A percentile compares a stretch with the other conserved stretches of the same genome.
Evolutionary conservation across 2,888 invertebrate species (phyloP).

Genomic region (Parnassius apollo): DNA sequence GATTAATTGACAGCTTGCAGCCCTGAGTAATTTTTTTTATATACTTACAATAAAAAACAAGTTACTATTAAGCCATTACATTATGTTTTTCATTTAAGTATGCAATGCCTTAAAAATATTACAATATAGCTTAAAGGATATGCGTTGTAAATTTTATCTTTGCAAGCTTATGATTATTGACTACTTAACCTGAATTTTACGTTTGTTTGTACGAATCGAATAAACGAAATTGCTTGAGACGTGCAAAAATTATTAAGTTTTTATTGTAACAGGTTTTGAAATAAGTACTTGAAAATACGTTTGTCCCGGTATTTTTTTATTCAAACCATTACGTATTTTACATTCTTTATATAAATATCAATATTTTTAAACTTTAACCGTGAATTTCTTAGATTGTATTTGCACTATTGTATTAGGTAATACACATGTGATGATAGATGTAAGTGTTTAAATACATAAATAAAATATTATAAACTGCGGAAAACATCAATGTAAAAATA

Average conservation of each 20-base stretch:
- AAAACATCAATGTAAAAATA: too few relatives aligned
- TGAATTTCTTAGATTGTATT: too few relatives aligned
- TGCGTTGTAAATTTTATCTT: slow-evolving; percentile 25
- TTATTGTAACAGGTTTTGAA: slow-evolving; percentile 17
- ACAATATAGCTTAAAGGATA: slow-evolving; percentile 26
- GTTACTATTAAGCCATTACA: slow-evolving; percentile 25
- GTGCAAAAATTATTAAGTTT: slow-evolving; percentile 25
- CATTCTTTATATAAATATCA: too few relatives aligned
- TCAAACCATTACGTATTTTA: slow-evolving; percentile 6
- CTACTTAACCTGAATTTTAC: slow-evolving; percentile 24
- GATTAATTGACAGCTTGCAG: slow-evolving; percentile 7
- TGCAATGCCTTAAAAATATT: slow-evolving; percentile 28
- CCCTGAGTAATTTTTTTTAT: slow-evolving; percentile 13
- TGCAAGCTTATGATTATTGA: slow-evolving; percentile 27
- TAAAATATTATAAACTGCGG: too few relatives aligned
- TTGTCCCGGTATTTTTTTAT: slow-evolving; percentile 19
- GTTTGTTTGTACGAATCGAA: slow-evolving; percentile 24
- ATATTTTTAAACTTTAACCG: too few relatives aligned
- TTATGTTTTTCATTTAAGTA: slow-evolving; percentile 19
- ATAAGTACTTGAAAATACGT: slow-evolving; percentile 15
- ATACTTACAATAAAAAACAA: slow-evolving; percentile 19
- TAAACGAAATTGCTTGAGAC: slow-evolving; percentile 19
- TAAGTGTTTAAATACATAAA: too few relatives aligned
- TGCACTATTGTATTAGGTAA: too few relatives aligned
- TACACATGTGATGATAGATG: too few relatives aligned